These are phyloP conservation scores for Lacerta agilis DNA, from an alignment of 2,797 vertebrate species.

Conservation along the genomic window DNA sequence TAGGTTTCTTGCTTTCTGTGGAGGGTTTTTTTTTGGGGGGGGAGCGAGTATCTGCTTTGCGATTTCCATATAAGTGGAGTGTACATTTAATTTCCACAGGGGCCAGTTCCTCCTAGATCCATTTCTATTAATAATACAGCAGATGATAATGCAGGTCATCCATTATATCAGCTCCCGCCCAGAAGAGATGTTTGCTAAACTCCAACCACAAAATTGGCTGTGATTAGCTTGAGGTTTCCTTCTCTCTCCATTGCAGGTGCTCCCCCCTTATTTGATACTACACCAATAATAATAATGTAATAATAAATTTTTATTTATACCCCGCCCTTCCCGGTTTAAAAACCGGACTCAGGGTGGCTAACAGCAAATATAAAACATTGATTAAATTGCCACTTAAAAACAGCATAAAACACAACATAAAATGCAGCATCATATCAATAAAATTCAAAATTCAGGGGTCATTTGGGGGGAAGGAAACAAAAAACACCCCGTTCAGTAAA, in stretches of 20 bases:
- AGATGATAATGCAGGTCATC: background rate
- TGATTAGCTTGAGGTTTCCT: no score
- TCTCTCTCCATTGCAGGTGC: no score
- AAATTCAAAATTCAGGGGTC: no score
- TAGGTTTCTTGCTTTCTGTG: constrained; percentile 44
- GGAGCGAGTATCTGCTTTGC: background rate
- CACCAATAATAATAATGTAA: background rate
- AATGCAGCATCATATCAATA: no score
- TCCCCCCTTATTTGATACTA: background rate
- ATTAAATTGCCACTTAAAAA: no score
- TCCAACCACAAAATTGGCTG: background rate
- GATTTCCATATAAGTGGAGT: constrained; percentile 60
- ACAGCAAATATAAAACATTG: no score
- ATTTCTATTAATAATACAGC: constrained; percentile 60
- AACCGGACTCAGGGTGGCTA: no score
- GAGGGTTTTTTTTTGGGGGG: background rate
- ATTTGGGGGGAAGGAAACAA: no score
- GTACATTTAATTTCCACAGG: background rate
- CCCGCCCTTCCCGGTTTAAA: no score
- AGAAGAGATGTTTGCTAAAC: background rate
- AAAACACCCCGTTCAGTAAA: no score
- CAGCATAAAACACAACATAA: no score
- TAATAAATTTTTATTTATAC: no score
- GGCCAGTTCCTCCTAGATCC: constrained; percentile 18
- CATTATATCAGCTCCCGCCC: background rate